Conservation (phyloP, 2,113 vertebrate genomes). For the Neodontobutis hainanensis region DNA sequence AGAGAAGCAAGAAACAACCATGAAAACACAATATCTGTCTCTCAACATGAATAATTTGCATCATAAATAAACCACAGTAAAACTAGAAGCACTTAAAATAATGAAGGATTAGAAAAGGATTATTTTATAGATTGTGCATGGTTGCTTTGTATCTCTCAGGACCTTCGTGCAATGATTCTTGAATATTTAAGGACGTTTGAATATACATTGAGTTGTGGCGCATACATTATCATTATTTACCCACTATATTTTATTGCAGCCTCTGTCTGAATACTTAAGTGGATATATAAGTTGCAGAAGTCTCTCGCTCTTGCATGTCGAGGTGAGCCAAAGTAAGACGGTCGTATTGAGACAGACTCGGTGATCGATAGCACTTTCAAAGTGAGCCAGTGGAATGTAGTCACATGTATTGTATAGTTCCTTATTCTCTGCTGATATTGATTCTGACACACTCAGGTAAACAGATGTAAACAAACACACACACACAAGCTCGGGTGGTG, state of each 20-base stretch:
- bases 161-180: neutral
- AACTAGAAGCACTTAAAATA: constrained; percentile 4
- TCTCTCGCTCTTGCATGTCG: constrained; percentile 6
- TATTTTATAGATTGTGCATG: constrained; percentile 1
- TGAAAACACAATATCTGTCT: constrained; percentile 5
- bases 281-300: constrained; percentile 6
- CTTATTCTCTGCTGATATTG: constrained; percentile 31
- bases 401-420: constrained; percentile 20
- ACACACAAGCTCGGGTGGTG: constrained; percentile 8
- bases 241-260: too few relatives aligned
- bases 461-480: constrained; percentile 43
- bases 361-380: constrained; percentile 52
- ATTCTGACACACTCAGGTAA: constrained; percentile 39
- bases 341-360: constrained; percentile 25
- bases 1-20: constrained; percentile 1
- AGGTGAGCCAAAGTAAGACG: constrained; percentile 32
- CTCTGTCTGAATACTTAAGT: neutral
- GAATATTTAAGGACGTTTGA: neutral
- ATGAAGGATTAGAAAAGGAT: constrained; percentile 5
- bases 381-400: constrained; percentile 22
- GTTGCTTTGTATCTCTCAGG: neutral
- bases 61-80: constrained; percentile 4
- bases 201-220: neutral
- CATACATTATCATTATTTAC: neutral
- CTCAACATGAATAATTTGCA: neutral